Evolutionary conservation across 2,113 vertebrate species (phyloP).

Genomic region (Rafetus swinhoei): DNA sequence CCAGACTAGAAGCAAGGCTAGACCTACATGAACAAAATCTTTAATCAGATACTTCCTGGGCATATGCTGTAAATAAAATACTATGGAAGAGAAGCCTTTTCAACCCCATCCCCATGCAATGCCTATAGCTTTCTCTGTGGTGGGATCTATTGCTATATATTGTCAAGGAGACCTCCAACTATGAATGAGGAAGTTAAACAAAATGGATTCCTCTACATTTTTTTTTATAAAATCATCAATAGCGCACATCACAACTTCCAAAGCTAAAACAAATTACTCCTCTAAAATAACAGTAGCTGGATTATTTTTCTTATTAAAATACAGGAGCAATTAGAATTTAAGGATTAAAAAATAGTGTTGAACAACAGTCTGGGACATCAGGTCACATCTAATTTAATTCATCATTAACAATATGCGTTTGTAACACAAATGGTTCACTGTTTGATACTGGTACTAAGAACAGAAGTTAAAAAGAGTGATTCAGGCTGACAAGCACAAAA

Average conservation of each 20-base stretch:
- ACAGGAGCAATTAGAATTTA: neutral
- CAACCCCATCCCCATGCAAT: too few species aligned
- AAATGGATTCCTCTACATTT: neutral
- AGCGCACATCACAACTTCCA: neutral
- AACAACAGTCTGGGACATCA: neutral
- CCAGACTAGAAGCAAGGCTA: neutral
- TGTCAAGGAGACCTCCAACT: neutral
- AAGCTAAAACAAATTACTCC: neutral
- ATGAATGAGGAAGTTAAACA: neutral
- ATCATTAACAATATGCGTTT: neutral
- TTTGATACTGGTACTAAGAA: neutral
- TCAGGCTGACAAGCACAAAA: neutral
- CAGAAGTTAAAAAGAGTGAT: fast-evolving
- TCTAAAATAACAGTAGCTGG: neutral
- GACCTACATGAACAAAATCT: neutral
- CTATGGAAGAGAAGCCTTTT: neutral
- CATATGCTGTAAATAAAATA: neutral
- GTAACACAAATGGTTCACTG: neutral
- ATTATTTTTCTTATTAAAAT: neutral
- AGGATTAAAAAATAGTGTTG: neutral
- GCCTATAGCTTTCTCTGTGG: neutral
- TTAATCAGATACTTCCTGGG: neutral
- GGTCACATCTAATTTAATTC: neutral
- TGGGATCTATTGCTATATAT: neutral
- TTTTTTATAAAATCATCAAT: neutral